Conservation (phyloP, 1,140 invertebrate genomes). For the Zaprionus tsacasi region DNA sequence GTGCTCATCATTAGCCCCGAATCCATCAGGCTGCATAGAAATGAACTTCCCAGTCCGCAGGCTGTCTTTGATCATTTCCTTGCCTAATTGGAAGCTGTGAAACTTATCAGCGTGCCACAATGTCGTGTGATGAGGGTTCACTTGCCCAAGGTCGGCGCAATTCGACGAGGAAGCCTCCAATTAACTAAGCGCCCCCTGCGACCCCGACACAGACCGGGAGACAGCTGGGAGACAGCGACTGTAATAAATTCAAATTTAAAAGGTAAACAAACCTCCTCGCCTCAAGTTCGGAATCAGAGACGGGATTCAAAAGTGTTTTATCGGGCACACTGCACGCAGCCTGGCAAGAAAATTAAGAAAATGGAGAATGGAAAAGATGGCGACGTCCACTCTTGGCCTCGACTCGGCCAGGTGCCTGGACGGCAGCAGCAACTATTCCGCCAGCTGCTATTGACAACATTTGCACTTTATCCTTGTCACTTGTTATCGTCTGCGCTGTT, state of each 20-base stretch:
- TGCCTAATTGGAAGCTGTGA: slow-evolving; percentile 26
- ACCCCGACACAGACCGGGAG: background rate
- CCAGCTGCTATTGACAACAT: slow-evolving; percentile 57
- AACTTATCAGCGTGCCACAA: background rate
- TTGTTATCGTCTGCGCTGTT: slow-evolving; percentile 71
- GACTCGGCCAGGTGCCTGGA: slow-evolving; percentile 11
- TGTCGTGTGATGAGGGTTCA: slow-evolving; percentile 68
- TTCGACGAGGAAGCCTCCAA: slow-evolving; percentile 57
- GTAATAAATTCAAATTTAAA: slow-evolving; percentile 82
- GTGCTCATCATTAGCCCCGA: background rate
- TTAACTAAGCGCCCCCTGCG: slow-evolving; percentile 54
- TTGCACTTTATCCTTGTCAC: slow-evolving; percentile 79
- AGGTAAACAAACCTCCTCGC: slow-evolving; percentile 59
- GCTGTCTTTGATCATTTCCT: background rate
- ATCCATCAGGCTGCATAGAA: background rate
- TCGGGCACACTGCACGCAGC: slow-evolving; percentile 58
- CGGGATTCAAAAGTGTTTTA: slow-evolving; percentile 53
- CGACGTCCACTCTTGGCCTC: background rate
- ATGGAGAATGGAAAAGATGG: slow-evolving; percentile 5
- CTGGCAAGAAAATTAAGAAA: slow-evolving; percentile 61
- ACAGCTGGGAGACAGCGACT: slow-evolving; percentile 8
- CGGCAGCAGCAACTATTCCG: slow-evolving; percentile 44
- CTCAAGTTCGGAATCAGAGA: slow-evolving; percentile 17
- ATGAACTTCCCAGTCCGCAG: background rate
- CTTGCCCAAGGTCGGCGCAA: slow-evolving; percentile 59